Evolutionary conservation across 1,140 invertebrate genomes (phyloP).

Genomic region (Drosophila oshimai): DNA sequence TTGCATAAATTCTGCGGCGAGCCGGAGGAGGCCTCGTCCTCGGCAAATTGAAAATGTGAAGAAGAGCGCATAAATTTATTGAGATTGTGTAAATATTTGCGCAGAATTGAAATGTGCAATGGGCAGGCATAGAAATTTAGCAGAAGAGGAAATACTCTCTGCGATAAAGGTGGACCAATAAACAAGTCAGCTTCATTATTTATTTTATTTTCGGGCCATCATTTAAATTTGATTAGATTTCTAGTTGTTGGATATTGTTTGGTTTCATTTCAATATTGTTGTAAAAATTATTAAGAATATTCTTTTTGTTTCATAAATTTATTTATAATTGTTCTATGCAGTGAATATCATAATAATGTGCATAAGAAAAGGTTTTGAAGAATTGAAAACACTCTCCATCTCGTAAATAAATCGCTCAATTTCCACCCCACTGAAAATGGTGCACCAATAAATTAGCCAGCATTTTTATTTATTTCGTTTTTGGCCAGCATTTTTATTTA

Average conservation of each 20-base stretch:
- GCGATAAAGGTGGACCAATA: slow-evolving; percentile 12
- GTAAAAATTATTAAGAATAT: no score
- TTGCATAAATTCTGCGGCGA: slow-evolving; percentile 68
- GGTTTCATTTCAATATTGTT: no score
- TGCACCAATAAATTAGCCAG: slow-evolving; percentile 13
- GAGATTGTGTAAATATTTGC: slow-evolving; percentile 80
- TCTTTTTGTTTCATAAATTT: no score
- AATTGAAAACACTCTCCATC: not conserved
- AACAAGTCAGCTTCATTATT: slow-evolving; percentile 1
- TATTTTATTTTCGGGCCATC: not conserved
- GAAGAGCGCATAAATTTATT: slow-evolving; percentile 80
- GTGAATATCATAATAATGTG: no score
- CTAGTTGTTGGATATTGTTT: no score
- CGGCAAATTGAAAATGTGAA: slow-evolving; percentile 79
- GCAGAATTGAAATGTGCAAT: slow-evolving; percentile 54
- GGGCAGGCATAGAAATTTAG: slow-evolving; percentile 17
- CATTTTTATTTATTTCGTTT: slow-evolving; percentile 21
- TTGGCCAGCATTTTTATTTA: slow-evolving; percentile 16
- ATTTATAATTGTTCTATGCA: no score
- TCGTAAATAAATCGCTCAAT: not conserved
- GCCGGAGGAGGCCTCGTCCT: slow-evolving; percentile 29
- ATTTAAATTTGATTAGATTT: not conserved
- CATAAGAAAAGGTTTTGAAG: no score
- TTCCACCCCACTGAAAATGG: not conserved
- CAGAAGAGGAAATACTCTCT: not conserved